Evolutionary conservation across 2,888 invertebrate species (phyloP), one percentile per base, ranked within the genome.

Genomic region (Drosophila conformis): DNA sequence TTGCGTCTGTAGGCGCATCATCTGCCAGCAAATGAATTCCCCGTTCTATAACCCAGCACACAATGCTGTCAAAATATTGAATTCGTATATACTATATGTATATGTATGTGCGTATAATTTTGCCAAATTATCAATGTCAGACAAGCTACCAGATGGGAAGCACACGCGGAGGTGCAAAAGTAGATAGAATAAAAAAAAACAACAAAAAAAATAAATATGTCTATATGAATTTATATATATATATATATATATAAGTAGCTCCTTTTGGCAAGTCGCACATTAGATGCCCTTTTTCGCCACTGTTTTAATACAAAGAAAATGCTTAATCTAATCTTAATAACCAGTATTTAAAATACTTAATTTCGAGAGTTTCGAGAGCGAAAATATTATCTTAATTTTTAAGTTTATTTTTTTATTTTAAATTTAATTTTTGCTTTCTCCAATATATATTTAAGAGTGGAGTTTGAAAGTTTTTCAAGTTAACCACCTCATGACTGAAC

Each of bases 41-140:
- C 58, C 73, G 63, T 87, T 90, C 81, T 85, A 89, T 76, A 87
- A 84, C 79, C 78, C 90, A 76, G 73, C 81, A 76, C 76, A 85
- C 72, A 80, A 65, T 52, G 77, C 87, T 88, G 87, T 88, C 87
- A 88, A 88, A 88, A 88, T 88, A 88, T 88, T 88, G 90, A 82
- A 77, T 60, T 69, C 42, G 57, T 76, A 62, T 46, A 38, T 56
- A 27, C 13, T 15, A 7, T 53, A 38, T 53, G 51, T 29, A 78
- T 56, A 46, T 21, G 2, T 54, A 38, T n/a, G 25, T 56, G 59
- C 29, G 54, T 58, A 35, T 52, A 35, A 29, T 52, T 82, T 68
- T 74, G 82, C 78, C 69, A 89, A 86, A 82, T 86, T 87, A 84
- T 84, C 83, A 80, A 80, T 75, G 80, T 76, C 90, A 86, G 80